Conservation (phyloP, 2,113 vertebrate species). For the Heterotilapia buettikoferi region DNA sequence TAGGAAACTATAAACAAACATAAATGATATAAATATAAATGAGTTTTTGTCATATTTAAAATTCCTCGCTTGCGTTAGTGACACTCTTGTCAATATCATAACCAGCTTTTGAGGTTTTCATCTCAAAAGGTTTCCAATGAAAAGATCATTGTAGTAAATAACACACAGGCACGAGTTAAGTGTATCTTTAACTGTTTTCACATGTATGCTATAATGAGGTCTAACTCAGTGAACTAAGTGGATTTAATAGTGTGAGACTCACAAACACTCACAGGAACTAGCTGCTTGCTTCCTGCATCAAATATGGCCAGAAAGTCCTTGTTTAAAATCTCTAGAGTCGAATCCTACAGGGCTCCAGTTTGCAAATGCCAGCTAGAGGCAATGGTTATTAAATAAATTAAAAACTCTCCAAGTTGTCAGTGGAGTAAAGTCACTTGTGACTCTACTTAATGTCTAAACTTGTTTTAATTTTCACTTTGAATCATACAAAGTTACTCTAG, state of each 20-base stretch:
- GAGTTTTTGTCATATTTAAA: not conserved
- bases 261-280: not conserved
- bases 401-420: not conserved
- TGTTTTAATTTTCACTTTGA: not conserved
- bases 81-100: not conserved
- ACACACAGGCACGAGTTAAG: not conserved
- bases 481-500: not conserved
- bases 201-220: not conserved
- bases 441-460: not conserved
- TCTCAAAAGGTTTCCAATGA: not conserved
- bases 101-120: not conserved
- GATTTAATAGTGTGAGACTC: not conserved
- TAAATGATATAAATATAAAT: not conserved
- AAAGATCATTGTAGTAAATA: not conserved
- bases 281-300: not conserved
- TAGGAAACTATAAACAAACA: not conserved
- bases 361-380: not conserved
- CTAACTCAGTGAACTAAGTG: not conserved
- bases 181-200: not conserved
- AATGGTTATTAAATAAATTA: not conserved
- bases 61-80: accelerated
- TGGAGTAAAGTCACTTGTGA: not conserved
- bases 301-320: not conserved
- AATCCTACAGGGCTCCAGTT: not conserved
- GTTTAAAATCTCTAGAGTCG: not conserved